Evolutionary conservation across 2,888 invertebrate species (phyloP).

Genomic region (Amiota minor): DNA sequence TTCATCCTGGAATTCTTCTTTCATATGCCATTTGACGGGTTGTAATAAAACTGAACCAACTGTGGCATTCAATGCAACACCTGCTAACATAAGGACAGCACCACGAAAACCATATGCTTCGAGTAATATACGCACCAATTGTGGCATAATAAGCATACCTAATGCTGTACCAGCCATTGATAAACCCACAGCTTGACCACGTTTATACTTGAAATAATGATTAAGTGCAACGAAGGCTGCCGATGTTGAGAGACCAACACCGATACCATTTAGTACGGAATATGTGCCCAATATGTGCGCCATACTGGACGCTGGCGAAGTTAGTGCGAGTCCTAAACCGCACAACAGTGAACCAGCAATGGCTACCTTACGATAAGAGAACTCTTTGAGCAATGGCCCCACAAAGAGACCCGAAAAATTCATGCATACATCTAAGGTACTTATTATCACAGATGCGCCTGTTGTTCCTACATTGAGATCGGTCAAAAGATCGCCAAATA

Average conservation of each 20-base stretch:
- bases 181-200: conserved; percentile 85
- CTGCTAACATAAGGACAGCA: conserved; percentile 80
- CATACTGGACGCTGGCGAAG: conserved; percentile 82
- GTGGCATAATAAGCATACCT: conserved; percentile 86
- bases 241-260: conserved; percentile 84
- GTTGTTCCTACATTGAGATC: conserved; percentile 83
- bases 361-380: conserved; percentile 83
- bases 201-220: conserved; percentile 83
- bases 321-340: conserved; percentile 79
- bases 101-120: conserved; percentile 80
- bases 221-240: conserved; percentile 86
- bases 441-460: conserved; percentile 83
- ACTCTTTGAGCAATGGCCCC: conserved; percentile 83
- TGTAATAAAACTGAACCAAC: conserved; percentile 81
- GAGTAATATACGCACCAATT: conserved; percentile 80
- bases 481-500: conserved; percentile 83
- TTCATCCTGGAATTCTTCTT: conserved; percentile 73
- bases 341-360: conserved; percentile 80
- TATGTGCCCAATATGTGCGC: conserved; percentile 82
- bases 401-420: conserved; percentile 86
- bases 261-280: conserved; percentile 85
- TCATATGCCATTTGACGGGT: conserved; percentile 82
- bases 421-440: conserved; percentile 83
- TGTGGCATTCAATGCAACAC: conserved; percentile 80
- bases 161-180: conserved; percentile 87